Percentiles rank a stretch among this genome's conserved stretches.
These are phyloP conservation scores for Phasianus colchicus DNA, from an alignment of 2,113 vertebrate genomes.

Conservation along the genomic window DNA sequence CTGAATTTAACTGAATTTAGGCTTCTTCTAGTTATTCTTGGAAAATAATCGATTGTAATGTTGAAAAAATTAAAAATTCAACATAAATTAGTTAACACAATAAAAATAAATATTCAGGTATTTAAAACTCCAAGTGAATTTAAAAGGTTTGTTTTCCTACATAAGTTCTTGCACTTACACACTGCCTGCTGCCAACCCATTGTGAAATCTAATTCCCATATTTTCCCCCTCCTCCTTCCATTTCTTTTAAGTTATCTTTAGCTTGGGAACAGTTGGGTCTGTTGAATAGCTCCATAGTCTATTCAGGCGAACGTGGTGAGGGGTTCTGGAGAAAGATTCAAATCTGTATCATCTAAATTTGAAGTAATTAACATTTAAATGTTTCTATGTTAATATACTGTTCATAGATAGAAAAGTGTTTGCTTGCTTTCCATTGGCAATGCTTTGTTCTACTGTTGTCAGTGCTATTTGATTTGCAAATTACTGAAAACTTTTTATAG, in stretches of 20 bases:
- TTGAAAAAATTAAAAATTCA: neutral
- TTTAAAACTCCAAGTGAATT: neutral
- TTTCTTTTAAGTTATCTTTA: conserved; percentile 34
- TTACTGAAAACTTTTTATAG: neutral
- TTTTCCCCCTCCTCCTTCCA: neutral
- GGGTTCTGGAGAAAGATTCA: conserved; percentile 32
- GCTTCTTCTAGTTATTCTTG: neutral
- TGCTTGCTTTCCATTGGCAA: neutral
- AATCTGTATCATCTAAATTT: conserved; percentile 41
- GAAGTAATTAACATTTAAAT: conserved; percentile 52
- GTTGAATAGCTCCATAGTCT: conserved; percentile 11
- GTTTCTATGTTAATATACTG: conserved; percentile 17
- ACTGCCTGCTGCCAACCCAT: neutral
- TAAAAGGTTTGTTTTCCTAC: neutral
- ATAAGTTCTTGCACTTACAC: neutral
- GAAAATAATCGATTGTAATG: neutral
- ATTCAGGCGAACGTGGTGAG: neutral
- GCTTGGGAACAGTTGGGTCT: neutral
- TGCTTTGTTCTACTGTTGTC: neutral
- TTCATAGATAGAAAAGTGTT: neutral
- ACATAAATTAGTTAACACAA: neutral
- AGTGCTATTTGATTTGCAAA: conserved; percentile 19
- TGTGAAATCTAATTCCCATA: neutral
- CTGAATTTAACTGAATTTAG: neutral
- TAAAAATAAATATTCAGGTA: neutral